Conservation (phyloP, 2,113 vertebrate genomes). For the Oncorhynchus kisutch region DNA sequence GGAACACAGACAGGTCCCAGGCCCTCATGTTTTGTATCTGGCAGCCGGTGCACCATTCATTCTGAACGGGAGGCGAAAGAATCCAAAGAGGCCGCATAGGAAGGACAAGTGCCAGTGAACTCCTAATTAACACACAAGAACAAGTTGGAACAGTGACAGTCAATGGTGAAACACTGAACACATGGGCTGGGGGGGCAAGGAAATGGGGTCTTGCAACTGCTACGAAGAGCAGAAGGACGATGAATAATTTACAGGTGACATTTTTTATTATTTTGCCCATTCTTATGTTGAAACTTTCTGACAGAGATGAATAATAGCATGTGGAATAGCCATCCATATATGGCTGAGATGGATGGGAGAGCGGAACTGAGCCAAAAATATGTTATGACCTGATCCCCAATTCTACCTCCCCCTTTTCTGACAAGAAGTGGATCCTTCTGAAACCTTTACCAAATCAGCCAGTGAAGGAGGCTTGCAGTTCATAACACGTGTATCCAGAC, state of each 20-base stretch:
- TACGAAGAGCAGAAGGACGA: conserved; percentile 38
- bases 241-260: conserved; percentile 47
- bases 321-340: conserved; percentile 3
- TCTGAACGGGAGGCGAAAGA: conserved; percentile 32
- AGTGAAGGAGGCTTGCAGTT: background rate
- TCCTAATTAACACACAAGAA: conserved; percentile 45
- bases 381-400: background rate
- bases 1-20: conserved; percentile 33
- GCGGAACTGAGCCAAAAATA: background rate
- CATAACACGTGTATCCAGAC: background rate
- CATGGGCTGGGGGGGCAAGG: conserved; percentile 22
- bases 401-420: background rate
- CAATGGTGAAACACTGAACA: conserved; percentile 29
- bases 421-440: background rate
- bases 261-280: conserved; percentile 4
- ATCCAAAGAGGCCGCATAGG: conserved; percentile 34
- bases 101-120: conserved; percentile 43
- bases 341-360: background rate
- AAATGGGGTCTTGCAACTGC: conserved; percentile 30
- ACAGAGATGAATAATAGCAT: conserved; percentile 2
- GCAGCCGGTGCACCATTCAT: conserved; percentile 34
- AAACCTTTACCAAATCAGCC: background rate
- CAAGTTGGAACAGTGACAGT: conserved; percentile 47
- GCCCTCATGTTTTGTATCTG: conserved; percentile 8
- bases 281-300: background rate